These are phyloP conservation scores for Muscina levida DNA, from an alignment of 2,888 invertebrate genomes.

Conservation along the genomic window DNA sequence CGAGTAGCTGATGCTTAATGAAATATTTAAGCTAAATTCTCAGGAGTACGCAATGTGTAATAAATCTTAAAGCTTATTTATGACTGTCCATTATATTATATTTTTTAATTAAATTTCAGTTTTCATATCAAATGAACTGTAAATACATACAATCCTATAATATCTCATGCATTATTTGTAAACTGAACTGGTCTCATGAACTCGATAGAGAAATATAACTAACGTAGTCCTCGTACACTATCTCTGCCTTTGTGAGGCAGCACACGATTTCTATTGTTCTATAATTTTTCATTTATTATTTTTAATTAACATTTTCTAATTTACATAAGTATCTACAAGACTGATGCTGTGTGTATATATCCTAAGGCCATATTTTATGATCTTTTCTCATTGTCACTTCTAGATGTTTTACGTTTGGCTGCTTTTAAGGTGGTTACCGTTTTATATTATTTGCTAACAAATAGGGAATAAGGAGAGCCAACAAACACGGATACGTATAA, in stretches of 20 bases:
- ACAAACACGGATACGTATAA: no score
- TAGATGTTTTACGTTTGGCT: no score
- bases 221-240: background rate
- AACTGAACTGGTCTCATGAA: slow-evolving; percentile 6
- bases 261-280: background rate
- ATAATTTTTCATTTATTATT: slow-evolving; percentile 21
- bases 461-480: no score
- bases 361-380: no score
- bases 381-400: no score
- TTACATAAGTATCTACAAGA: slow-evolving; percentile 18
- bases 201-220: background rate
- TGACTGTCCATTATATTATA: slow-evolving; percentile 14
- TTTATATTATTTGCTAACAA: no score
- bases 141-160: background rate
- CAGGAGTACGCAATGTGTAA: background rate
- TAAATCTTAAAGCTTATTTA: slow-evolving; percentile 23
- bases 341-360: no score
- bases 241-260: background rate
- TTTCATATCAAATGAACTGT: background rate
- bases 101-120: slow-evolving; percentile 27
- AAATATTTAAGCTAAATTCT: no score
- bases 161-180: slow-evolving; percentile 19
- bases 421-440: no score
- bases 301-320: slow-evolving; percentile 32
- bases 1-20: no score